Evolutionary conservation across 2,113 vertebrate species (phyloP), one percentile per base, ranked within the genome.

Genomic region (Pelecanoides urinatrix): DNA sequence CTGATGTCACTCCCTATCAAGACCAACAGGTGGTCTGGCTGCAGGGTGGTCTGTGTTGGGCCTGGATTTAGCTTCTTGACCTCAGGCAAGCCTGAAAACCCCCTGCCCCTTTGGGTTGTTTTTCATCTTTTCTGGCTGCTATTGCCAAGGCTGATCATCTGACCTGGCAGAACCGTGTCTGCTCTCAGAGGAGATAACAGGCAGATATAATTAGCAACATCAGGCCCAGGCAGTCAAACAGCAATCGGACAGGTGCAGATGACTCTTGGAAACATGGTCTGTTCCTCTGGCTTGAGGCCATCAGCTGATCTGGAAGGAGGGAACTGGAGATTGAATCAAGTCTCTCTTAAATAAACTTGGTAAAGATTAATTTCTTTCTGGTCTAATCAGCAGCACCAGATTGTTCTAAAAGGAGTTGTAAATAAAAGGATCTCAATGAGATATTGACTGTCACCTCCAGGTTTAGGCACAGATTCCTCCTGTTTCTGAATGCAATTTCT

Each of bases 181-280:
- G 71, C 74, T 58, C 11, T 94, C 40, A 38, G 83, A 94, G 45
- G 71, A 91, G 95, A 70, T 76, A 74, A 52, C 0, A 8, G 66
- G 59, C 47, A 88, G 78, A 91, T 77, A 53, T 68, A 97, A 96
- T 96, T 88, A 96, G 81, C 29, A 9, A 53, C 14, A 78, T 68
- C 84, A 90, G 80, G 67, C 71, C 49, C 66, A 73, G 80, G 62
- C 84, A 83, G 95, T 59, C 58, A 75, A 92, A 67, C 29, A 73
- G 76, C 65, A 40, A 26, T 68, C 0, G 3, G 59, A 44, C 0
- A 3, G 55, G 71, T 83, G 66, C 95, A 97, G 94, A 95, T 96
- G 96, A 91, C 59, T 92, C 81, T 79, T 73, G 70, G 62, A 93
- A 95, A 10, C 26, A 1, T 26, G 50, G 32, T 92, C 86, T 94